Conservation (phyloP, 2,888 invertebrate species). For the Drosophila basisetae region DNA sequence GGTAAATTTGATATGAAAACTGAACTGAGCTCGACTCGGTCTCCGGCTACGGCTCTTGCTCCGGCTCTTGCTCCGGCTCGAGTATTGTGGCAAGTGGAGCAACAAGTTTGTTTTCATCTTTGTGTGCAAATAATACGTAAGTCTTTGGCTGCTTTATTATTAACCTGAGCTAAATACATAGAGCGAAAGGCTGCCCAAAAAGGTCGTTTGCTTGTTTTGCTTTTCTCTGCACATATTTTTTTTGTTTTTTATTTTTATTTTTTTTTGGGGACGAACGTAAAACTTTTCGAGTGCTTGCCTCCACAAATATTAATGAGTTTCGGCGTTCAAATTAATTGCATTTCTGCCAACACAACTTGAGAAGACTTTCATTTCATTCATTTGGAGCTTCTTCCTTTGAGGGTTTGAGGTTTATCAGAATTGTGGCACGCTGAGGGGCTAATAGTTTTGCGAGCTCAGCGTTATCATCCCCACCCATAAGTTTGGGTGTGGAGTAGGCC, state of each 20-base stretch:
- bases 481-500: background rate
- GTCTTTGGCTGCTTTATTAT: slow-evolving; percentile 76
- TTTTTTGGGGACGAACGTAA: slow-evolving; percentile 25
- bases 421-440: slow-evolving; percentile 43
- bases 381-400: slow-evolving; percentile 19
- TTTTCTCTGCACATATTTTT: background rate
- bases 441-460: slow-evolving; percentile 53
- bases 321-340: slow-evolving; percentile 79
- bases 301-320: slow-evolving; percentile 77
- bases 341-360: slow-evolving; percentile 50
- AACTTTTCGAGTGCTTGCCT: slow-evolving; percentile 68
- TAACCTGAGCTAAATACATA: slow-evolving; percentile 73
- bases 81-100: slow-evolving; percentile 56
- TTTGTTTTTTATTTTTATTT: background rate
- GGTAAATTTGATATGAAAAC: slow-evolving; percentile 69
- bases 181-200: slow-evolving; percentile 63
- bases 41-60: background rate
- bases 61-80: background rate
- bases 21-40: slow-evolving; percentile 26
- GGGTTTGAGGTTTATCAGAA: slow-evolving; percentile 56
- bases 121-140: slow-evolving; percentile 69
- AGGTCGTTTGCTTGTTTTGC: slow-evolving; percentile 34
- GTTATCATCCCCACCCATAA: slow-evolving; percentile 6
- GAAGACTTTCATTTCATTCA: slow-evolving; percentile 62
- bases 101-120: slow-evolving; percentile 80